phyloP scores from a whole-genome alignment of 2,797 vertebrate species.

The Trematocara caparti region DNA sequence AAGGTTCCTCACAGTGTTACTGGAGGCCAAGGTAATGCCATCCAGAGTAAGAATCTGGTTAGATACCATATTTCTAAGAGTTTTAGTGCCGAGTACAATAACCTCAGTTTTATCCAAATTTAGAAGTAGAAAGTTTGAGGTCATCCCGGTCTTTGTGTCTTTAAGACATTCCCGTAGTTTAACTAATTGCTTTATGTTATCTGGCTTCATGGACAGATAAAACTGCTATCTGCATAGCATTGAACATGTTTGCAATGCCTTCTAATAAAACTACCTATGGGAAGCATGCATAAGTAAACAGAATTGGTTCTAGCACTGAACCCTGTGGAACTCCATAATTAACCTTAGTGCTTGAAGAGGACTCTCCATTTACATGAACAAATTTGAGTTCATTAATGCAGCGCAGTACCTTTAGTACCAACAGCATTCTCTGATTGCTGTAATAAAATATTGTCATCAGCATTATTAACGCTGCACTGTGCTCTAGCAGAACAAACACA shows the following conservation, averaged over 20 bases:
- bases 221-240: not conserved
- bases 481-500: not conserved
- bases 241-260: not conserved
- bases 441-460: not conserved
- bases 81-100: rapidly evolving
- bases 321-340: too few species aligned
- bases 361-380: not conserved
- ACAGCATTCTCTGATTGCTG: not conserved
- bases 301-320: not conserved
- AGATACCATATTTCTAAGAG: not conserved
- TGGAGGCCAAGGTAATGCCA: not conserved
- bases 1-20: not conserved
- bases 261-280: not conserved
- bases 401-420: not conserved
- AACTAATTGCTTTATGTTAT: not conserved
- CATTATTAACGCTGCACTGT: not conserved
- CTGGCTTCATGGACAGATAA: not conserved
- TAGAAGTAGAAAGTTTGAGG: not conserved
- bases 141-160: not conserved
- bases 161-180: rapidly evolving
- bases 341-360: not conserved
- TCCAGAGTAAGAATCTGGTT: rapidly evolving
- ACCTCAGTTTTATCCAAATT: rapidly evolving
- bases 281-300: not conserved
- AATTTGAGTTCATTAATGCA: not conserved